Evolutionary conservation across 2,797 vertebrate species (phyloP).

Genomic region (Enteromius unitaeniatus): DNA sequence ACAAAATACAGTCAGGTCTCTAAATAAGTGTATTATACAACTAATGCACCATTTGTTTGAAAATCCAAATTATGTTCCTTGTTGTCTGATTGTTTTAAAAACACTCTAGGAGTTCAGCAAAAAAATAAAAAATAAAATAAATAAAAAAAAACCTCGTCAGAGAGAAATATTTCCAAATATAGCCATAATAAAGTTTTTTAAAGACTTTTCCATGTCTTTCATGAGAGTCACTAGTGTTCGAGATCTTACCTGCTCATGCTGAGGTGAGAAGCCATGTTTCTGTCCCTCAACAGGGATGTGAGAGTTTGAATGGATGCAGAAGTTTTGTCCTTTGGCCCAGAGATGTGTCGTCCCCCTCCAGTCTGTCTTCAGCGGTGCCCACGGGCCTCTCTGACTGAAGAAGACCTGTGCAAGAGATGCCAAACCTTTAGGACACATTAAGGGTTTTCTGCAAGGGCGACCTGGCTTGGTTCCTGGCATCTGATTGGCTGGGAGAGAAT

Average conservation of each 20-base stretch:
- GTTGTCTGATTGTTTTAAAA: not conserved
- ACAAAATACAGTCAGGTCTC: not conserved
- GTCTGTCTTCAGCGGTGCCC: conserved; percentile 70
- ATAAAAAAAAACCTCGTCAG: not conserved
- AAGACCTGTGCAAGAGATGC: conserved; percentile 63
- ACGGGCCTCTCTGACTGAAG: conserved; percentile 72
- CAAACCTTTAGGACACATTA: conserved; percentile 74
- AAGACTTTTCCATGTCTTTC: not conserved
- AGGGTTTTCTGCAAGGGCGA: conserved; percentile 62
- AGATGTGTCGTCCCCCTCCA: conserved; percentile 59
- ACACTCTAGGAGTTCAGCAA: not conserved
- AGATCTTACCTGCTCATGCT: conserved; percentile 73
- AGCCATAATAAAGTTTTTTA: not conserved
- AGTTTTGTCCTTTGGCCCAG: conserved; percentile 32
- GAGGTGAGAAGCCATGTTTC: conserved; percentile 69
- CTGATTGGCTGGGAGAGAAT: conserved; percentile 74
- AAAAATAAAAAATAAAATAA: not conserved
- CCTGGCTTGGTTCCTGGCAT: conserved; percentile 56
- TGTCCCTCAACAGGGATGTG: conserved; percentile 37
- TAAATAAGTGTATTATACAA: not conserved
- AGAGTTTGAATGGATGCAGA: conserved; percentile 27
- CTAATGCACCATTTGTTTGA: not conserved
- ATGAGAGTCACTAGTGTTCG: not conserved
- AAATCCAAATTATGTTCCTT: not conserved
- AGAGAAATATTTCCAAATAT: not conserved